These are phyloP conservation scores for Phrynosoma blainvillii DNA, from an alignment of 2,113 vertebrate species.

Conservation along the genomic window DNA sequence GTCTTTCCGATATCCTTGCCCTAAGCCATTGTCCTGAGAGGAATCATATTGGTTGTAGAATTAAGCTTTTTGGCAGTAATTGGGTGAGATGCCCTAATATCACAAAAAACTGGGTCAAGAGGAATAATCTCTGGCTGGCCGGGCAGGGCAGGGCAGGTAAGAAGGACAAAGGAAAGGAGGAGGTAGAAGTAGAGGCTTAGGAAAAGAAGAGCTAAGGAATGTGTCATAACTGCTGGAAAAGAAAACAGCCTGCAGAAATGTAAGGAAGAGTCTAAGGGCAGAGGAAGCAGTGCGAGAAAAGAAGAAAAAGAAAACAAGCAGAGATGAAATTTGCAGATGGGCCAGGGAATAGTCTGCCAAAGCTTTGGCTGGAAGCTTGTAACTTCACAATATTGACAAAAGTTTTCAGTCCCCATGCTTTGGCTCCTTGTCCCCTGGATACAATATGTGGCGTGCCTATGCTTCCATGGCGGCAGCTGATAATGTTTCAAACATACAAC, in stretches of 20 bases:
- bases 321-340: background rate
- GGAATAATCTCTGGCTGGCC: background rate
- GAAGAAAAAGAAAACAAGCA: background rate
- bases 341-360: background rate
- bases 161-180: background rate
- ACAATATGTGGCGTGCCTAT: background rate
- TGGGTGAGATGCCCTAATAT: background rate
- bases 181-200: too few relatives aligned
- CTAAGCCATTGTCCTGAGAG: background rate
- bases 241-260: background rate
- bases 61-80: background rate
- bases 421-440: background rate
- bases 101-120: background rate
- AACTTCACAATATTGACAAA: background rate
- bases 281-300: background rate
- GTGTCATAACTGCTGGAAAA: too few relatives aligned
- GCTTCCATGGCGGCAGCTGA: rapidly evolving
- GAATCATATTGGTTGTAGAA: background rate
- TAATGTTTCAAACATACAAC: background rate
- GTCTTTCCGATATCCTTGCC: too few relatives aligned
- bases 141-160: background rate
- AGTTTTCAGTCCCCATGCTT: background rate
- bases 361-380: background rate
- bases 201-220: too few relatives aligned
- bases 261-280: background rate